Evolutionary conservation across 2,888 invertebrate genomes (phyloP), one percentile per base, ranked within the genome.

Genomic region (Tricholauxania praeusta): DNA sequence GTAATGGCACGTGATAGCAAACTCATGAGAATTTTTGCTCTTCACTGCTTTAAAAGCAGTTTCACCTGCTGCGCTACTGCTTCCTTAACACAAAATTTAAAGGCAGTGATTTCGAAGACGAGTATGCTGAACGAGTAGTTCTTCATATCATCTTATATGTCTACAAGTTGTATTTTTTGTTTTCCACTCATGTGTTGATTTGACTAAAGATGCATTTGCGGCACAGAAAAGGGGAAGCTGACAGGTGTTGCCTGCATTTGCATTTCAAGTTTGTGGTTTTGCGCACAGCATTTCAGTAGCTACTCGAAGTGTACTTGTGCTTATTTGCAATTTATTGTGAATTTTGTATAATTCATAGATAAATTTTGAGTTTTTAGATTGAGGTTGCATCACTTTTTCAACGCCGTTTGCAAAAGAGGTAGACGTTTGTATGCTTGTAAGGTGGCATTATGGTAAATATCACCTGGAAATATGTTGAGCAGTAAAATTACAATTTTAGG

Each of bases 281-380:
- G 70, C 47, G 15, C 51, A 12, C 22, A 22, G 17, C 57, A 39
- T 39, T 39, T 69, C 22, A 51, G 59, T n/a, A 39, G 39, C 10
- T 39, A 48, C n/a, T 68, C 28, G 22, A 57, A 68, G 57, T 49
- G 49, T 68, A 68, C 60, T 62, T 59, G 48, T 68, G 59, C 60
- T 60, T 69, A 51, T 62, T 69, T 69, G 69, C 51, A 62, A 69
- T 62, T 69, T 69, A 69, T 69, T 51, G 69, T 62, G 69, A 69
- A 69, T 32, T 69, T 60, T 48, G 52, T 51, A 62, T 63, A 70
- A 70, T 55, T 70, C 70, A 63, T 55, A 69, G 60, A 69, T 69
- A 69, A 69, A 52, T 62, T 69, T 62, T 10, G 39, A 10, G 39
- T 39, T 39, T 39, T 39, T 39, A 10, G 39, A 39, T 1, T 39